Evolutionary conservation across 2,113 vertebrate genomes (phyloP).

Genomic region (Nerophis ophidion): DNA sequence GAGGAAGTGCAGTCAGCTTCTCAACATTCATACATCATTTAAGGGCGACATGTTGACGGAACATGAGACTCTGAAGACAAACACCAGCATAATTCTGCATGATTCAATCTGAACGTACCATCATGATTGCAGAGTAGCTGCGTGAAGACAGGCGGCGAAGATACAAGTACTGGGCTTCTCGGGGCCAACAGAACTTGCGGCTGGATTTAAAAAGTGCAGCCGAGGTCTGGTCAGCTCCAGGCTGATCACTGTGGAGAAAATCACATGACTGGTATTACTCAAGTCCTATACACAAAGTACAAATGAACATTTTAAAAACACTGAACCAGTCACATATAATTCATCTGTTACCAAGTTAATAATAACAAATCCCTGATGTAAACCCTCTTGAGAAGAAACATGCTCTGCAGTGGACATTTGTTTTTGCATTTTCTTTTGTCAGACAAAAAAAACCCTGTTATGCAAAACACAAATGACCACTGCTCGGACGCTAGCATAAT

Average conservation of each 20-base stretch:
- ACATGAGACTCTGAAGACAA: background rate
- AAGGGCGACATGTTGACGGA: background rate
- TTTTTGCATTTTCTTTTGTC: too few species aligned
- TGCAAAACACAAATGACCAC: too few species aligned
- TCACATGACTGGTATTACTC: background rate
- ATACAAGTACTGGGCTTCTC: constrained; percentile 65
- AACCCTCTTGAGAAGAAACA: too few species aligned
- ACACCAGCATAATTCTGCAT: background rate
- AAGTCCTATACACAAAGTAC: background rate
- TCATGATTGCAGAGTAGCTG: constrained; percentile 60
- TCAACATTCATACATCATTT: background rate
- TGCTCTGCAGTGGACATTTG: too few species aligned
- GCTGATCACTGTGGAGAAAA: constrained; percentile 54
- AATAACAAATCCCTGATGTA: too few species aligned
- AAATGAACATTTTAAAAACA: background rate
- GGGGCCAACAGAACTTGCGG: constrained; percentile 61
- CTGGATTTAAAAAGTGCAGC: constrained; percentile 58
- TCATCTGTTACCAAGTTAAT: too few species aligned
- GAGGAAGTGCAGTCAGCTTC: background rate
- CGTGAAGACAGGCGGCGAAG: constrained; percentile 62
- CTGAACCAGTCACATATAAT: too few species aligned
- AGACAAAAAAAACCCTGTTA: too few species aligned
- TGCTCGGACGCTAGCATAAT: too few species aligned
- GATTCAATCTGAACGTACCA: constrained; percentile 44
- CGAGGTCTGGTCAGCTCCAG: constrained; percentile 53